Evolutionary conservation across 2,113 vertebrate genomes (phyloP).

Genomic region (Oenanthe oenanthe): DNA sequence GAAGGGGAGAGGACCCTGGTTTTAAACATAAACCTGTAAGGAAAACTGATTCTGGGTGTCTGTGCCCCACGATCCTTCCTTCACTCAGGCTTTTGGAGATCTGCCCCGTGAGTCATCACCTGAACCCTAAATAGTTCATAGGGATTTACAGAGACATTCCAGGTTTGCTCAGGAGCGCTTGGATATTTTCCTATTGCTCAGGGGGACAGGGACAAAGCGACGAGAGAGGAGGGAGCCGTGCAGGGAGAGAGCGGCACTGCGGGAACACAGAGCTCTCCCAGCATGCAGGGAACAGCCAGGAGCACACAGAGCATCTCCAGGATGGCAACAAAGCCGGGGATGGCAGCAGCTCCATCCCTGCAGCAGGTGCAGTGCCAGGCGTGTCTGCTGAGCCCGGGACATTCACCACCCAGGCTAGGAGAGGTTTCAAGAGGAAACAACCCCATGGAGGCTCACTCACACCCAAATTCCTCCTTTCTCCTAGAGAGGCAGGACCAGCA

Average conservation of each 20-base stretch:
- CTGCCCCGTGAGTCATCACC: accelerated
- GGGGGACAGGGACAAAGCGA: background rate
- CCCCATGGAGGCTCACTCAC: background rate
- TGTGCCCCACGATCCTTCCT: background rate
- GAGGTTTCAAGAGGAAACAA: background rate
- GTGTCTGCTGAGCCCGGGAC: background rate
- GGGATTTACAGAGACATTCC: background rate
- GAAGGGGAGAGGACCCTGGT: background rate
- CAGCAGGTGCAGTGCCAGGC: background rate
- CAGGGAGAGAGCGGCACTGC: accelerated
- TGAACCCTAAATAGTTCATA: background rate
- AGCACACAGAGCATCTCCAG: background rate
- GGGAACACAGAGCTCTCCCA: background rate
- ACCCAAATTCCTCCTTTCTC: background rate
- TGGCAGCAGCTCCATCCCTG: background rate
- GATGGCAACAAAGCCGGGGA: background rate
- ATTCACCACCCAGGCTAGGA: background rate
- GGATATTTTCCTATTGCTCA: background rate
- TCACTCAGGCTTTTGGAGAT: background rate
- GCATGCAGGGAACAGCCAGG: background rate
- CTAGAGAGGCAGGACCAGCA: background rate
- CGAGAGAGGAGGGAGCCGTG: background rate
- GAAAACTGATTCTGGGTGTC: background rate
- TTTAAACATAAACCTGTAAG: accelerated
- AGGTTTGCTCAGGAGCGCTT: background rate